Percentiles rank a stretch among this genome's conserved stretches.
These are phyloP conservation scores for Pseudoatta argentina DNA, from an alignment of 1,140 invertebrate species.

Conservation along the genomic window DNA sequence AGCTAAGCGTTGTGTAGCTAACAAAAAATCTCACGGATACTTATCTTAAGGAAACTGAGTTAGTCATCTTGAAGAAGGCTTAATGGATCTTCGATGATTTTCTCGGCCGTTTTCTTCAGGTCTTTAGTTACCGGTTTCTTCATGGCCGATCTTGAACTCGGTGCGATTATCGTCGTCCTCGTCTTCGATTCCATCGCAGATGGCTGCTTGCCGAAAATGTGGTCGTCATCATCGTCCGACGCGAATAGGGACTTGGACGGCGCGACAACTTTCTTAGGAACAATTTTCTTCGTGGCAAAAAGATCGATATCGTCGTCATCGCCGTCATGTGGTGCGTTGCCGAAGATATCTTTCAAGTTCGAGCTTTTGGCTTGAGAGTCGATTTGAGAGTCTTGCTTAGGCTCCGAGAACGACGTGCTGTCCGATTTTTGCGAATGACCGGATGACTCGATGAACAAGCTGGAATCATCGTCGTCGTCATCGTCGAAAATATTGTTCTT, in stretches of 20 bases:
- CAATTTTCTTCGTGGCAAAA: conserved; percentile 76
- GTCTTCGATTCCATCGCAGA: conserved; percentile 27
- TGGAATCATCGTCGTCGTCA: conserved; percentile 71
- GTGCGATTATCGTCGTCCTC: background rate
- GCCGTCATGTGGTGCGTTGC: conserved; percentile 79
- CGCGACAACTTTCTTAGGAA: conserved; percentile 46
- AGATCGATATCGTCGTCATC: conserved; percentile 76
- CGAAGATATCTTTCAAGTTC: conserved; percentile 81
- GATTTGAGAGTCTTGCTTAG: conserved; percentile 10
- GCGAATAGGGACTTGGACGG: conserved; percentile 71
- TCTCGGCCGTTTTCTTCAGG: conserved; percentile 83
- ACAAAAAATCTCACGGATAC: conserved; percentile 11
- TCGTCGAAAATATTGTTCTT: conserved; percentile 73
- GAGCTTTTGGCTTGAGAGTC: conserved; percentile 63
- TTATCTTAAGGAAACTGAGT: conserved; percentile 22
- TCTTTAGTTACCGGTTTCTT: conserved; percentile 82
- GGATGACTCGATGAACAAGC: conserved; percentile 59
- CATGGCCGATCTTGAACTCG: conserved; percentile 60
- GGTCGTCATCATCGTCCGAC: conserved; percentile 73
- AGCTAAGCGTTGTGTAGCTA: background rate
- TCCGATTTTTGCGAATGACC: conserved; percentile 59
- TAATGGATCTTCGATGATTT: conserved; percentile 83
- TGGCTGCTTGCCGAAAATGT: conserved; percentile 77
- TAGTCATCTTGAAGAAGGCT: conserved; percentile 82
- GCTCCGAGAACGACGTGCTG: conserved; percentile 32